Conservation (phyloP, 2,113 vertebrate species). For the Mesoclemmys tuberculata region DNA sequence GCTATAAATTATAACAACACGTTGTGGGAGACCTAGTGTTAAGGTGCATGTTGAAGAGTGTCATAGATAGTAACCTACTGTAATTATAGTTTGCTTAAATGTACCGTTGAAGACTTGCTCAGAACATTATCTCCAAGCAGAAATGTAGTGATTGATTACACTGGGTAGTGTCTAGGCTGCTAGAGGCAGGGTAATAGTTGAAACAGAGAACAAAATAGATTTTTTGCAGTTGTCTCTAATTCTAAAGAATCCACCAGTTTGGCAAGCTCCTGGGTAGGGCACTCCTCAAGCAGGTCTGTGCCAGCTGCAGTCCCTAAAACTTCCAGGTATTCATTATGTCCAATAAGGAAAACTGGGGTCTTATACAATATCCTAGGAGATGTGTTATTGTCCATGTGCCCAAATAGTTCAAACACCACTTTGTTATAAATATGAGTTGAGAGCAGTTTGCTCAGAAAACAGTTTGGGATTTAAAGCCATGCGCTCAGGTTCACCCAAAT, state of each 20-base stretch:
- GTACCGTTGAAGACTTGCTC: constrained; percentile 21
- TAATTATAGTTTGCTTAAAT: constrained; percentile 52
- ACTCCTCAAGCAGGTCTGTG: not conserved
- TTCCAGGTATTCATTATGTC: not conserved
- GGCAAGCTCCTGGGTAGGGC: not conserved
- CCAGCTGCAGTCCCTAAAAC: not conserved
- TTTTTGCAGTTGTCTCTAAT: not conserved
- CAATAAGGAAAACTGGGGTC: not conserved
- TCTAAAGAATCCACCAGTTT: not conserved
- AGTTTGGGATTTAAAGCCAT: not conserved
- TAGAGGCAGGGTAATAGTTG: not conserved
- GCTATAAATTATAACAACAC: constrained; percentile 27
- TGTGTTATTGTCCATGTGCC: not conserved
- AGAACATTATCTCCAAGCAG: constrained; percentile 21
- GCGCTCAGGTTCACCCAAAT: not conserved
- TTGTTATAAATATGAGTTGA: not conserved
- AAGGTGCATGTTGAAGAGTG: not conserved
- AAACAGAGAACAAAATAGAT: not conserved
- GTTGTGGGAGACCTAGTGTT: constrained; percentile 2
- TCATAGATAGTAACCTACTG: constrained; percentile 16
- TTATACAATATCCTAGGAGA: not conserved
- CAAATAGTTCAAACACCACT: not conserved
- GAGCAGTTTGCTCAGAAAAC: not conserved
- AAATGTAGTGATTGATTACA: constrained; percentile 23
- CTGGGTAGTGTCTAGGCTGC: not conserved